Conservation (phyloP, 1,140 invertebrate genomes). For the Solenopsis fugax region DNA sequence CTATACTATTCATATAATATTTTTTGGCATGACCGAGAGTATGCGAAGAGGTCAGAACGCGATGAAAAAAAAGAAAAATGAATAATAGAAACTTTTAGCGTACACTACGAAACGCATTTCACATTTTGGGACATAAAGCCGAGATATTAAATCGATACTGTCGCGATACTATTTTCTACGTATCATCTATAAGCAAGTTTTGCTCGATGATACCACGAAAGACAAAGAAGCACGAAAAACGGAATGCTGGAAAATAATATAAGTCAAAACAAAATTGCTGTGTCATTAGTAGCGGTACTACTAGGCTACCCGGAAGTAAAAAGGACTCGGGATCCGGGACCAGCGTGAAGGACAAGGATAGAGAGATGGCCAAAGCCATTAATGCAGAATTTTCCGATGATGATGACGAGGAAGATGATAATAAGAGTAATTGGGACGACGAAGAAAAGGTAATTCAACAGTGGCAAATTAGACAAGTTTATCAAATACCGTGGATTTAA, state of each 20-base stretch:
- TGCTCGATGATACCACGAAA: conserved; percentile 77
- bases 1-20: conserved; percentile 66
- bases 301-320: conserved; percentile 86
- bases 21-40: conserved; percentile 70
- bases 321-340: conserved; percentile 83
- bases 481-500: not conserved
- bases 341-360: conserved; percentile 86
- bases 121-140: conserved; percentile 75
- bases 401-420: conserved; percentile 83
- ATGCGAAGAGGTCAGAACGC: conserved; percentile 72
- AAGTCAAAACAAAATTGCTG: conserved; percentile 84
- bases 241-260: conserved; percentile 81
- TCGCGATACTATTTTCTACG: conserved; percentile 77
- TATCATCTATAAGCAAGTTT: conserved; percentile 80
- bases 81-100: conserved; percentile 76
- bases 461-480: conserved; percentile 38
- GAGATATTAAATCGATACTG: conserved; percentile 71
- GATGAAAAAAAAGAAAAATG: conserved; percentile 66
- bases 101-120: conserved; percentile 74
- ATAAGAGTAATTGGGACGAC: conserved; percentile 84
- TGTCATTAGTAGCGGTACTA: conserved; percentile 85
- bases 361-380: conserved; percentile 85
- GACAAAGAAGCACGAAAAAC: conserved; percentile 75
- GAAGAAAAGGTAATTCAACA: conserved; percentile 81
- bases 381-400: conserved; percentile 85